phyloP scores from a whole-genome alignment of 2,113 vertebrate genomes.

The Phocoena sinus region DNA sequence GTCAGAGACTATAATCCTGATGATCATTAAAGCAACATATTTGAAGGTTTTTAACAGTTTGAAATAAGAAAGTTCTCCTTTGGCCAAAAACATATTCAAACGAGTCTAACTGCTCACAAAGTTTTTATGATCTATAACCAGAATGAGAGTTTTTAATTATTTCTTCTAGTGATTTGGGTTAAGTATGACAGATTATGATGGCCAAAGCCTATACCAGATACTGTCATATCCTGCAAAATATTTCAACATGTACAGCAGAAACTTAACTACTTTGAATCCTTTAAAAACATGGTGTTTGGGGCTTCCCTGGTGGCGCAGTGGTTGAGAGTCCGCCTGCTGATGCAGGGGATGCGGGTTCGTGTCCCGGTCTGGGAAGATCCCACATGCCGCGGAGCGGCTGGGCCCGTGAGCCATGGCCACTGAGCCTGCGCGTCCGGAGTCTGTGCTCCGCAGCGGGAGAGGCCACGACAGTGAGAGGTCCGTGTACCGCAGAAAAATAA shows the following conservation, averaged over 20 bases:
- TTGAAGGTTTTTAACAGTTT: background rate
- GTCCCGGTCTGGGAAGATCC: too few relatives aligned
- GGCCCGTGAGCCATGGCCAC: too few relatives aligned
- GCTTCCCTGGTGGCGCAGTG: too few relatives aligned
- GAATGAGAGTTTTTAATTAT: background rate
- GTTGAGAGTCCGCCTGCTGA: too few relatives aligned
- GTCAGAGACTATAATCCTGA: background rate
- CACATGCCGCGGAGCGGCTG: too few relatives aligned
- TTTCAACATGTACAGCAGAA: background rate
- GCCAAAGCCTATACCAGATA: background rate
- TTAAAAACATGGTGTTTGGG: background rate
- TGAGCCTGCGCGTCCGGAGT: too few relatives aligned
- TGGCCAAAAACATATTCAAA: background rate
- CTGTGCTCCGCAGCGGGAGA: too few relatives aligned
- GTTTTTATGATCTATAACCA: background rate
- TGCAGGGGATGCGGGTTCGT: too few relatives aligned
- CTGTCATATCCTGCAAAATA: background rate
- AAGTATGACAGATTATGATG: background rate
- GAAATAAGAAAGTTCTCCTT: conserved; percentile 16
- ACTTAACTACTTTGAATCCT: background rate
- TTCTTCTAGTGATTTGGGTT: background rate
- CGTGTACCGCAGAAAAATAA: too few relatives aligned
- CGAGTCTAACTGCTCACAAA: background rate
- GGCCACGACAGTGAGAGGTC: too few relatives aligned
- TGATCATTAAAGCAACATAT: background rate